phyloP scores from a whole-genome alignment of 2,113 vertebrate genomes.

The Petromus typicus region DNA sequence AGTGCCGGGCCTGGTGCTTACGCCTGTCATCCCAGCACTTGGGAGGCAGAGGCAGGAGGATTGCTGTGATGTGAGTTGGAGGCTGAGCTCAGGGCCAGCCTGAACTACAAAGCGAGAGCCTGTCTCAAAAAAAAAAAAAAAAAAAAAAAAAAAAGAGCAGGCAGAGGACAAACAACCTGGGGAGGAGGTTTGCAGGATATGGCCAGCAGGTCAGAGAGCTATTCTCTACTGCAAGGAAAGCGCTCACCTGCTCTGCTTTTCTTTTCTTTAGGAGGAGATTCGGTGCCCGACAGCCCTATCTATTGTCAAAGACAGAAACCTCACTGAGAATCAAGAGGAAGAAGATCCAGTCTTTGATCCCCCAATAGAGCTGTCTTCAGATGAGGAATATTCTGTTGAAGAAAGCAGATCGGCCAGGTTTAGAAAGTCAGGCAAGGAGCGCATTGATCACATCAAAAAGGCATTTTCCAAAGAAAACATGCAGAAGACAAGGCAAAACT shows the following conservation, averaged over 20 bases:
- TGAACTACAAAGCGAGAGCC: too few species aligned
- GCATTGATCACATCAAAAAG: constrained; percentile 95
- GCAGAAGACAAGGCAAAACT: constrained; percentile 94
- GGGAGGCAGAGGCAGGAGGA: too few species aligned
- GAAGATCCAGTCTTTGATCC: constrained; percentile 88
- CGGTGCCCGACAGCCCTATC: constrained; percentile 93
- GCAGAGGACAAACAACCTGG: background rate
- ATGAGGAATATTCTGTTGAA: constrained; percentile 94
- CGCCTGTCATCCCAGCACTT: too few species aligned
- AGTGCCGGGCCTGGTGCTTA: too few species aligned
- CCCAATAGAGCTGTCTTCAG: constrained; percentile 96
- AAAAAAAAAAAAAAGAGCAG: too few species aligned
- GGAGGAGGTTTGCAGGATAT: background rate
- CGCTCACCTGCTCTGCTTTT: constrained; percentile 69
- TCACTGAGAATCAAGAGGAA: constrained; percentile 82
- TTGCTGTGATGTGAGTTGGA: too few species aligned
- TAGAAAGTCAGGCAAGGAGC: constrained; percentile 93
- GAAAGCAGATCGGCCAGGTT: constrained; percentile 92
- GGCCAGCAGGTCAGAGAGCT: background rate
- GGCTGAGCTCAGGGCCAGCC: too few species aligned
- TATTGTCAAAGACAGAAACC: constrained; percentile 89
- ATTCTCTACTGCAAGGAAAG: constrained; percentile 15
- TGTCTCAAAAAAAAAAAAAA: too few species aligned
- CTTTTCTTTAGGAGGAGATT: constrained; percentile 90
- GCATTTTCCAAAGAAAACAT: constrained; percentile 98